Evolutionary conservation across 2,888 invertebrate species (phyloP).

Genomic region (Diloba caeruleocephala): DNA sequence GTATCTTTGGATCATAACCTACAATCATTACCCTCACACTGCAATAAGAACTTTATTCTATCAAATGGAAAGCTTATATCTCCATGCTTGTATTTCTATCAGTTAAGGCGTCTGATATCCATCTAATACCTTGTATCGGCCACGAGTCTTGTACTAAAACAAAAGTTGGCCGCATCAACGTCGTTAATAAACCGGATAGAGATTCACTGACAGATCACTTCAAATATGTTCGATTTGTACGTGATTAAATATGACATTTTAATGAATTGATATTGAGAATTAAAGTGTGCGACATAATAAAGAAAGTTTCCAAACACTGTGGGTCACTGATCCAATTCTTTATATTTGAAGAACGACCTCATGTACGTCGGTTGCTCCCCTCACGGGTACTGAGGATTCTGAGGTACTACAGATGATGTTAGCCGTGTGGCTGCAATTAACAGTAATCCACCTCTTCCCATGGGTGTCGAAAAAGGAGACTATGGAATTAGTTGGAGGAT

Average conservation of each 20-base stretch:
- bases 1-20: conserved; percentile 11
- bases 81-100: neutral
- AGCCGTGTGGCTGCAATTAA: too few relatives aligned
- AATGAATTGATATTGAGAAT: conserved; percentile 42
- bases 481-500: too few relatives aligned
- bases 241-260: conserved; percentile 47
- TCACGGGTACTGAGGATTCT: too few relatives aligned
- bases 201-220: conserved; percentile 73
- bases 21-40: neutral
- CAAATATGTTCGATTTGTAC: conserved; percentile 43
- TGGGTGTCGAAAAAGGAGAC: too few relatives aligned
- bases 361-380: too few relatives aligned
- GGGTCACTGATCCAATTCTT: conserved; percentile 19
- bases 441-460: too few relatives aligned
- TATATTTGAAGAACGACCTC: too few relatives aligned
- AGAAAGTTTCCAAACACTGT: conserved; percentile 28
- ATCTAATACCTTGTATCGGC: conserved; percentile 64
- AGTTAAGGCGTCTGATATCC: conserved; percentile 41
- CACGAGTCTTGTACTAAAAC: conserved; percentile 71
- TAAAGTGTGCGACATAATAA: conserved; percentile 23
- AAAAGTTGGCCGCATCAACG: conserved; percentile 77
- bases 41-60: conserved; percentile 4
- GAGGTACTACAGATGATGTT: too few relatives aligned
- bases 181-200: conserved; percentile 78
- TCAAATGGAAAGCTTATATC: neutral